Evolutionary conservation across 2,888 invertebrate species (phyloP).

Genomic region (Agrilus biguttatus): DNA sequence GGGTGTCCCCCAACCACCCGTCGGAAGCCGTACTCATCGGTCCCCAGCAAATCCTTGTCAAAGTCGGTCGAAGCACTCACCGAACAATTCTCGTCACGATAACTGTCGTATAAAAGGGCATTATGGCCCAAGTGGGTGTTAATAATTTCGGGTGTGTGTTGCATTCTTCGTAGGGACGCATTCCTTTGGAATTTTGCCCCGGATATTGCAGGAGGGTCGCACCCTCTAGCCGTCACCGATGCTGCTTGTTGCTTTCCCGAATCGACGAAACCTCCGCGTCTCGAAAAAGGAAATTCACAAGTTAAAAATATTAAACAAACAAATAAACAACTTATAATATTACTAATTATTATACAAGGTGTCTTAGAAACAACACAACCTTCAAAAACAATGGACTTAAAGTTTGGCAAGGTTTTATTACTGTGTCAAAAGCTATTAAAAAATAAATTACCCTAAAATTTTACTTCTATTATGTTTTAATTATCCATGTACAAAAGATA

Average conservation of each 20-base stretch:
- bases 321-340: too few relatives aligned
- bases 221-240: conserved; percentile 37
- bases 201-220: background rate
- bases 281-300: too few relatives aligned
- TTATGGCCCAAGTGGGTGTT: conserved; percentile 26
- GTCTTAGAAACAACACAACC: too few relatives aligned
- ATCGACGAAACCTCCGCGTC: too few relatives aligned
- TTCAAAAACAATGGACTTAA: too few relatives aligned
- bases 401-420: too few relatives aligned
- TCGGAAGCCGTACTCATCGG: conserved; percentile 26
- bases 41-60: conserved; percentile 21
- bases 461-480: too few relatives aligned
- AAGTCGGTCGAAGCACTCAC: conserved; percentile 19
- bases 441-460: too few relatives aligned
- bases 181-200: conserved; percentile 1
- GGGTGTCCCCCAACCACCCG: conserved; percentile 9
- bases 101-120: conserved; percentile 20
- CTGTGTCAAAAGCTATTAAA: too few relatives aligned
- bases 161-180: conserved; percentile 18
- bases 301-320: too few relatives aligned
- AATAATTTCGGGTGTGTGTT: conserved; percentile 27
- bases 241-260: conserved; percentile 11
- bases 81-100: conserved; percentile 21
- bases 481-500: too few relatives aligned
- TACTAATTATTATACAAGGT: too few relatives aligned